Evolutionary conservation across 2,797 vertebrate genomes (phyloP), one percentile per base, ranked within the genome.

Genomic region (Perodicticus potto): DNA sequence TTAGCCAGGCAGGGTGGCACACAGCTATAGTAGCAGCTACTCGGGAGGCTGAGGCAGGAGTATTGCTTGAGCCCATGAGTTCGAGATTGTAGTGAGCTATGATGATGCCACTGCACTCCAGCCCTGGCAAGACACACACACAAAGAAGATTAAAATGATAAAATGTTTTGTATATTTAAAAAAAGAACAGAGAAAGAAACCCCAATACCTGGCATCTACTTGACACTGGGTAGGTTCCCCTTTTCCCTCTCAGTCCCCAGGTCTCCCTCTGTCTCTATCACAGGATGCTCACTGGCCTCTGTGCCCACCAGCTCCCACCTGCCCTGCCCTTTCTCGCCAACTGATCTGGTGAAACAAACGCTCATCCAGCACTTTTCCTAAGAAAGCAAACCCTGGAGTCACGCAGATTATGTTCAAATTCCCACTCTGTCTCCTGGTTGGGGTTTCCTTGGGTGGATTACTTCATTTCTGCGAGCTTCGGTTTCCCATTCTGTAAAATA

Each of bases 401-500:
- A 0, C 23, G 25, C 34, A 20, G 43, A 11, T 4, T 3, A 23
- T 17, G 2, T n/a, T 72, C 74, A 19, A 2, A 34, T 74, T 34
- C 82, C 63, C 43, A 37, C 76, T 40, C 34, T 61, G 14, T 55
- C 32, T 82, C 67, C 80, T 22, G 29, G 53, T 23, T 12, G 12
- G 11, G 22, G 13, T 43, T 57, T 94, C 72, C 32, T 85, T 17
- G 1, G 16, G 40, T 81, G 61, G 92, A 61, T 53, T 40, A 63
- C 63, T 89, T 45, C 29, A 55, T 37, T 49, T 63, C 14, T 77
- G 13, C 70, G 40, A 63, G 37, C 63, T 40, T 94, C 93, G 29
- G 40, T 61, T 59, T 78, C 63, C 25, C 25, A n/a, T 61, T 85
- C 61, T 84, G 29, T 77, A 70, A 77, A 77, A 55, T 16, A 11